Percentiles rank a stretch among this genome's conserved stretches.
Evolutionary conservation across 2,888 invertebrate genomes (phyloP).

Genomic region (Thereva nobilitata): DNA sequence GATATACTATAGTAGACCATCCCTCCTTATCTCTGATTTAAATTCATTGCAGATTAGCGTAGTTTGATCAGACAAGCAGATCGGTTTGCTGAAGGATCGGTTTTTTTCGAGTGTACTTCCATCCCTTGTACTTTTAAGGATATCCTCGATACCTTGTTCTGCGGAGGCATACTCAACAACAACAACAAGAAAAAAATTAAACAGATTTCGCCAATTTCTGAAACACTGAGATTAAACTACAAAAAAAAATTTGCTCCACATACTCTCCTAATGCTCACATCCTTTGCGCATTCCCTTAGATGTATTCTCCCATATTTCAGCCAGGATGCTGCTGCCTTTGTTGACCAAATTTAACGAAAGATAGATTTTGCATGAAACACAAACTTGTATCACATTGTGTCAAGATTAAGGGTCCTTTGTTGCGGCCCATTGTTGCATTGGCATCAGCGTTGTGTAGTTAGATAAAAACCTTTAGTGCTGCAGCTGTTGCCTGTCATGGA

Average conservation of each 20-base stretch:
- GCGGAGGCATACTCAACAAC: not conserved
- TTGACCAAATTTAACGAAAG: constrained; percentile 13
- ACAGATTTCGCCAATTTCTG: constrained; percentile 17
- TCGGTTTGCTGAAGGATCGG: constrained; percentile 12
- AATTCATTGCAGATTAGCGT: constrained; percentile 43
- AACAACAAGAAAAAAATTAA: constrained; percentile 1
- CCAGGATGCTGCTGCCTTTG: not conserved
- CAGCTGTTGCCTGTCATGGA: not conserved
- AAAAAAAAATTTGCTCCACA: not conserved
- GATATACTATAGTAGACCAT: constrained; percentile 1
- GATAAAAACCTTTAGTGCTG: constrained; percentile 3
- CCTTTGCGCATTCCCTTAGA: not conserved
- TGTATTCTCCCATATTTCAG: not conserved
- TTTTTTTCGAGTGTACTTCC: not conserved
- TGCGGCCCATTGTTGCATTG: constrained; percentile 11
- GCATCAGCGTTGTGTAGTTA: constrained; percentile 1
- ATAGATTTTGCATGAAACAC: constrained; percentile 3
- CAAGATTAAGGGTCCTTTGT: constrained; percentile 20
- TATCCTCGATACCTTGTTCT: not conserved
- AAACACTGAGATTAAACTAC: constrained; percentile 1
- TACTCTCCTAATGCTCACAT: not conserved
- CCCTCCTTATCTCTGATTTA: constrained; percentile 37
- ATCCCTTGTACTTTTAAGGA: constrained; percentile 1
- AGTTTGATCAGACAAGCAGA: constrained; percentile 43
- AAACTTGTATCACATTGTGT: constrained; percentile 24